Evolutionary conservation across 37 sponge, comb jelly and placozoan genomes (phyloP), one percentile per base, ranked within the genome.

Genomic region (Halichondria panicea): DNA sequence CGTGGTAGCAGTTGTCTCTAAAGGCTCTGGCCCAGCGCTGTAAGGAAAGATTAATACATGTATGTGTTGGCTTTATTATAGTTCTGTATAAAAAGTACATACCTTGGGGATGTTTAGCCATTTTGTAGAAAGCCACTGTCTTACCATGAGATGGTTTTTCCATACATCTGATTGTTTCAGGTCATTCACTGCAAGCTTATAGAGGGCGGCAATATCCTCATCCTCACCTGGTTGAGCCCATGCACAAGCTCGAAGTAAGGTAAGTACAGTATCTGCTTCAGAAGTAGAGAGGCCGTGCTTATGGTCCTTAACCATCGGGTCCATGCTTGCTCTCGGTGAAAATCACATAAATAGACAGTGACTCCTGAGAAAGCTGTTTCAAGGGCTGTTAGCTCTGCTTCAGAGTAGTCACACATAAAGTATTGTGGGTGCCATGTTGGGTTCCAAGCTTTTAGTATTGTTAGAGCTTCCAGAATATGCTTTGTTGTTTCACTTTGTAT

Each of bases 321-420:
- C 85, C 85, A 84, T 12, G 67, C 63, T 33, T 76, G 85, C 55
- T 84, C 85, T 12, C 70, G 46, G 46, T 82, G 83, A 36, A 82
- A 82, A 56, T 82, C 83, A 82, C 83, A 82, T 24, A 76, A 25
- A 25, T 77, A 84, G 21, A 75, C 76, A 21, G 36, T 58, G 6
- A 56, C 44, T 7, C 43, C 41, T 38, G 77, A 72, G 45, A 70
- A 76, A n/a, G 71, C 57, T 22, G 28, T 24, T 22, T 68, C 63
- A 2, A 83, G 3, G 41, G 84, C 45, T 42, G 35, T 18, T 11
- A 63, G 27, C 57, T 83, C 84, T 62, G 84, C 84, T 2, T 75
- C 77, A 9, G 84, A 83, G 32, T 73, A 83, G 45, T 83, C 76
- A 43, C 32, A 38, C 50, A 83, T 28, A 43, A 75, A 83, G 38